Percentiles rank a stretch among this genome's conserved stretches.
Conservation (phyloP, 2,113 vertebrate genomes). For the Lathamus discolor region DNA sequence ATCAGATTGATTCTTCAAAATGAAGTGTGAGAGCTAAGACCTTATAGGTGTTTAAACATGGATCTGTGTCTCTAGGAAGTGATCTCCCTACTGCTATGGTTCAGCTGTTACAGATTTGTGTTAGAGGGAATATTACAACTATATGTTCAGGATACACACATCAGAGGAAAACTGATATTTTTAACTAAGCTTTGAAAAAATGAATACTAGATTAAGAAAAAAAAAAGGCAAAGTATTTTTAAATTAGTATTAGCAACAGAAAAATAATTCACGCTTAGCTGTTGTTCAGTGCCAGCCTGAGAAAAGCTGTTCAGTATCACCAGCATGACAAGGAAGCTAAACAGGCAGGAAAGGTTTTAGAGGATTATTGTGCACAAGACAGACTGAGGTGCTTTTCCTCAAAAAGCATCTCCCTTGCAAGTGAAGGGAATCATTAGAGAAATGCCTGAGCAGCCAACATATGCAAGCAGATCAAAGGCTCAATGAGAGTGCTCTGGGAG, state of each 20-base stretch:
- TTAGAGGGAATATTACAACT: not conserved
- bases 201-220: not conserved
- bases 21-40: not conserved
- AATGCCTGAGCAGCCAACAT: not conserved
- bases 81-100: not conserved
- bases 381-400: not conserved
- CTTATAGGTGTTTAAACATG: not conserved
- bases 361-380: not conserved
- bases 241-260: not conserved
- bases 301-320: not conserved
- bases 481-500: not conserved
- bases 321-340: not conserved
- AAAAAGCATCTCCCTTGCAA: not conserved
- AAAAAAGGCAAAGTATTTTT: not conserved
- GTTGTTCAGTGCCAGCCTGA: not conserved
- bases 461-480: not conserved
- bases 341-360: not conserved
- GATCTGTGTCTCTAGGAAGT: not conserved
- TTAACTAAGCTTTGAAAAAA: not conserved
- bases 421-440: not conserved
- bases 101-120: not conserved
- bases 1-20: not conserved
- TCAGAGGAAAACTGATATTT: not conserved
- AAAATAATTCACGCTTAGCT: not conserved
- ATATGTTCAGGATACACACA: fast-evolving